Conservation (phyloP, 1,140 invertebrate species). For the Drosophila repleta region DNA sequence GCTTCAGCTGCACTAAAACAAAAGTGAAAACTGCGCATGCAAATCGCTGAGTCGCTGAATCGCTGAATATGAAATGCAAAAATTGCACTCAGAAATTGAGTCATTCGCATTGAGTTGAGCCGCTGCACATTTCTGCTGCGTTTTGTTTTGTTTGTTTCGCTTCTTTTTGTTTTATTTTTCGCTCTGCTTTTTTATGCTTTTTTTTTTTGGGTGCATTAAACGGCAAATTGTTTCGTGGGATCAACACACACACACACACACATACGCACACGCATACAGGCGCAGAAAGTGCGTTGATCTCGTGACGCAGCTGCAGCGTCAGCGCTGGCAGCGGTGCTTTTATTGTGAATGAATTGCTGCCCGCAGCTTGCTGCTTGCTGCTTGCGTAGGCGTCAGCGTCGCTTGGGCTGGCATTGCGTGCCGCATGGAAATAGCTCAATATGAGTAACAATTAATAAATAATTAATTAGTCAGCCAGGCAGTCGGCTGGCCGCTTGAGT, state of each 20-base stretch:
- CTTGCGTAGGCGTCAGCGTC: conserved; percentile 24
- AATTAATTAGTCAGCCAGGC: conserved; percentile 59
- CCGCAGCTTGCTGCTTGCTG: conserved; percentile 17
- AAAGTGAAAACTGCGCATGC: conserved; percentile 54
- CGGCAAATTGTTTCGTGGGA: conserved; percentile 81
- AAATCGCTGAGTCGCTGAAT: conserved; percentile 42
- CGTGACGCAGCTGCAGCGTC: conserved; percentile 39
- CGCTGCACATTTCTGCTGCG: conserved; percentile 43
- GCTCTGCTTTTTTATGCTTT: conserved; percentile 37
- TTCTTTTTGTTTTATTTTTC: conserved; percentile 43
- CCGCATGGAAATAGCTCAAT: conserved; percentile 66
- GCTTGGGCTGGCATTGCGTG: conserved; percentile 27
- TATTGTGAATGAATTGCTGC: conserved; percentile 65
- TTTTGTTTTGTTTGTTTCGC: conserved; percentile 46
- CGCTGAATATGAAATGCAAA: conserved; percentile 49
- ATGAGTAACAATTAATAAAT: conserved; percentile 73
- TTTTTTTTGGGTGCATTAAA: conserved; percentile 77
- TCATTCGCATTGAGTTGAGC: conserved; percentile 42
- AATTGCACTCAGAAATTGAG: conserved; percentile 65
- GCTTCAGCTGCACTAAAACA: conserved; percentile 39
- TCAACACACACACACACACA: conserved; percentile 49
- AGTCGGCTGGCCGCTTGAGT: conserved; percentile 1
- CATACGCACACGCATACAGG: background rate
- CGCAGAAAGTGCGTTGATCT: conserved; percentile 77
- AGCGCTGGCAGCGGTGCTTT: conserved; percentile 29